These are phyloP conservation scores for Macrobrachium rosenbergii DNA, from an alignment of 1,140 invertebrate species.

Conservation along the genomic window DNA sequence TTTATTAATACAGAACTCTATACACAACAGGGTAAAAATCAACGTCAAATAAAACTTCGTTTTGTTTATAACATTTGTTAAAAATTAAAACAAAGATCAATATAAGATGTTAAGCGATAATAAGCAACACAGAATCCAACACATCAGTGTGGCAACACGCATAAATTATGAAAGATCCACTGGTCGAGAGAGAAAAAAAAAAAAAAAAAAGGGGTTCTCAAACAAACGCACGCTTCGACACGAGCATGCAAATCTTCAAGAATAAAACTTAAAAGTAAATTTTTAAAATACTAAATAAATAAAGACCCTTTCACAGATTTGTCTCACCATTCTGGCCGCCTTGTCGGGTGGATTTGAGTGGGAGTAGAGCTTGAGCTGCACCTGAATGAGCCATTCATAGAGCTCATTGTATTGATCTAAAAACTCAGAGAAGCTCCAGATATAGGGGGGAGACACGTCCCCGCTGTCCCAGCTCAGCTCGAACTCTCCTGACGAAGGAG, in stretches of 20 bases:
- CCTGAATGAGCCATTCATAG: constrained; percentile 83
- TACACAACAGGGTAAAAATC: too few relatives aligned
- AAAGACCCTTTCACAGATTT: constrained; percentile 19
- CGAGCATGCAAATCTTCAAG: too few relatives aligned
- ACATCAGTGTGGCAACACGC: too few relatives aligned
- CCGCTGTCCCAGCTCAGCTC: constrained; percentile 79
- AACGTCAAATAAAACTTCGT: too few relatives aligned
- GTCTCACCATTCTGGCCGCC: constrained; percentile 55
- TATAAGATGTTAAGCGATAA: too few relatives aligned
- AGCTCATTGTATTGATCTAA: constrained; percentile 84
- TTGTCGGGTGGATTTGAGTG: constrained; percentile 76
- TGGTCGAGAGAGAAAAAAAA: too few relatives aligned
- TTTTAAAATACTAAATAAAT: not conserved
- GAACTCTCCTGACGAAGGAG: constrained; percentile 60
- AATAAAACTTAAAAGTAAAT: not conserved
- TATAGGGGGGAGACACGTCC: constrained; percentile 69
- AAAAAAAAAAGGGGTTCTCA: too few relatives aligned
- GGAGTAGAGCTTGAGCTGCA: constrained; percentile 82
- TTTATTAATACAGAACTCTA: too few relatives aligned
- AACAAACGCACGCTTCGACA: not conserved
- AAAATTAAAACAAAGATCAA: too few relatives aligned
- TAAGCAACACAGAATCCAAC: too few relatives aligned
- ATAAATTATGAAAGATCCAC: too few relatives aligned
- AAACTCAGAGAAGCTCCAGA: constrained; percentile 83
- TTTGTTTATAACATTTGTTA: too few relatives aligned